Base-by-base conservation (phyloP, 2,888 invertebrate species). In the Athalia circularis region DNA sequence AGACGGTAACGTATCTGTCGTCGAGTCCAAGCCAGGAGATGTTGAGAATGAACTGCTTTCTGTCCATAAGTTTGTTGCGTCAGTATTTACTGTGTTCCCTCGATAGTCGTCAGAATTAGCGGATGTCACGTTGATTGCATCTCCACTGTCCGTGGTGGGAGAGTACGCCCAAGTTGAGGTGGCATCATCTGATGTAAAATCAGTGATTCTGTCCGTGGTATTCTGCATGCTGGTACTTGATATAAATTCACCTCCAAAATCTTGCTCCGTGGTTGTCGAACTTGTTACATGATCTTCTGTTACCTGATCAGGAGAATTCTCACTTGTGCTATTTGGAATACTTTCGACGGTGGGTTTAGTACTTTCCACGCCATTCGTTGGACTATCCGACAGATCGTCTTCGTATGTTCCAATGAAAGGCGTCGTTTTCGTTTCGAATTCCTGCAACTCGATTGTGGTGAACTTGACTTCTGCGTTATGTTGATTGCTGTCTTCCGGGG, bases 1-100 rank as follows among this genome's bases (percentile, higher is more conserved):
- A 54, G 77, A 0, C 65, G 79, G 79, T 43, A 59, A 50, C 9
- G 70, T 78, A 47, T 77, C 72, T 48, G 75, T 50, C 54, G 61
- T 76, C 57, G 79, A 67, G 47, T 43, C 11, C 4, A n/a, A 47
- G 6, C 45, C 11, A 59, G 6, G 72, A 50, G 74, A 77, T 43
- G 72, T 77, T 15, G 45, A 48, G 13, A 29, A 50, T 29, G 62
- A 50, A 15, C 50, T 50, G 15, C 13, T 9, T 52, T 75, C 62
- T 47, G 61, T 50, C 15, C 29, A 5, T 29, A 8, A 62, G 1
- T 50, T 62, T 9, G 74, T 75, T 48, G 74, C 62, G 11, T 50
- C 15, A n/a, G 13, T 57, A 7, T 70, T 15, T 70, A n/a, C 57
- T 57, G 43, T 45, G n/a, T 45, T 57, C 45, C 45, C 47, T 9